A percentile compares a stretch with the other conserved stretches of the same genome.
phyloP scores from a whole-genome alignment of 2,888 invertebrate species.

The Agrenia bidenticulata region DNA sequence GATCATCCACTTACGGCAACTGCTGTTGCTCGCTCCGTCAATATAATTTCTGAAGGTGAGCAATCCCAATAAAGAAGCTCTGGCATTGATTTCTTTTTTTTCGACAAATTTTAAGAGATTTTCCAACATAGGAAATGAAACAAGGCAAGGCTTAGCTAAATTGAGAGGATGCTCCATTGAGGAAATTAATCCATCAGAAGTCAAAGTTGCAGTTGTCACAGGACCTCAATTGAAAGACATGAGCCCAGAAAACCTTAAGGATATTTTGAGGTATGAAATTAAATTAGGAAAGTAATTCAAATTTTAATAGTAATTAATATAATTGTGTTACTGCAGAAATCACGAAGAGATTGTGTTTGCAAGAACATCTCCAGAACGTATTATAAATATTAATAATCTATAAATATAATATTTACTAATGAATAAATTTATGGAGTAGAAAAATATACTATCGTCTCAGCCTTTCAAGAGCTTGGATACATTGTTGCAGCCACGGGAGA shows the following conservation, averaged over 20 bases:
- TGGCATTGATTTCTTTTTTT: constrained; percentile 1
- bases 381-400: constrained; percentile 60
- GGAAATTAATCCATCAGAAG: constrained; percentile 55
- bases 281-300: constrained; percentile 52
- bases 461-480: constrained; percentile 73
- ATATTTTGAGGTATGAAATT: too few species aligned
- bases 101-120: background rate
- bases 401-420: constrained; percentile 80
- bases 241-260: constrained; percentile 54
- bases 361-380: constrained; percentile 61
- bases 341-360: constrained; percentile 60
- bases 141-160: constrained; percentile 59
- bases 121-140: constrained; percentile 53
- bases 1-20: constrained; percentile 65
- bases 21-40: constrained; percentile 78
- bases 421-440: constrained; percentile 55
- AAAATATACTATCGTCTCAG: constrained; percentile 65
- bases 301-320: too few species aligned
- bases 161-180: constrained; percentile 56
- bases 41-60: constrained; percentile 85
- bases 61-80: background rate
- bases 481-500: constrained; percentile 81
- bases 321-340: too few species aligned
- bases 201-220: constrained; percentile 55
- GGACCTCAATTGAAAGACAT: constrained; percentile 57